These are phyloP conservation scores for Tachysurus vachellii DNA, from an alignment of 2,113 vertebrate genomes.

Conservation along the genomic window DNA sequence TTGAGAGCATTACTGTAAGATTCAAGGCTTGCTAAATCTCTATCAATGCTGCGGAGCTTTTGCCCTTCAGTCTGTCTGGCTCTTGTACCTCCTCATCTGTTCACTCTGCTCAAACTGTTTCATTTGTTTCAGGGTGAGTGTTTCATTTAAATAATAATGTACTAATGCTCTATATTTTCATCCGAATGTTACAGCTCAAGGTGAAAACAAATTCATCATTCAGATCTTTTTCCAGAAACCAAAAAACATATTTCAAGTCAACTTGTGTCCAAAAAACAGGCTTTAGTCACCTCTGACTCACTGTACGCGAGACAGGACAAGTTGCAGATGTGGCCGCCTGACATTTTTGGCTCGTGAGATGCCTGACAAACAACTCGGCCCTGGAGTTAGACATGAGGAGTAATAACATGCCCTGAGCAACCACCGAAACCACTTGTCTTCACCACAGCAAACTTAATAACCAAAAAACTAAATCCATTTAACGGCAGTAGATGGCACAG, in stretches of 20 bases:
- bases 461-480: background rate
- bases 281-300: conserved; percentile 30
- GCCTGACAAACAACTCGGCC: conserved; percentile 13
- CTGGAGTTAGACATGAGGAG: background rate
- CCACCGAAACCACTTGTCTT: conserved; percentile 1
- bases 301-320: conserved; percentile 9
- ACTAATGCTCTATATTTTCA: background rate
- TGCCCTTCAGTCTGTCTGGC: background rate
- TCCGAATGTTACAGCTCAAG: background rate
- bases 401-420: background rate
- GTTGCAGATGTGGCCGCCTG: conserved; percentile 22
- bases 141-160: background rate
- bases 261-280: background rate
- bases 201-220: background rate
- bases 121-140: background rate
- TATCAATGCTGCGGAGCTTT: background rate
- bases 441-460: conserved; percentile 9
- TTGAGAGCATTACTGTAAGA: background rate
- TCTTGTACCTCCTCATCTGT: background rate
- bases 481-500: background rate
- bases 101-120: background rate
- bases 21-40: background rate
- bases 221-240: background rate
- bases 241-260: background rate
- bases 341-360: background rate